Percentiles rank a stretch among this genome's conserved stretches.
Evolutionary conservation across 2,113 vertebrate species (phyloP).

Genomic region (Gymnobelideus leadbeateri): DNA sequence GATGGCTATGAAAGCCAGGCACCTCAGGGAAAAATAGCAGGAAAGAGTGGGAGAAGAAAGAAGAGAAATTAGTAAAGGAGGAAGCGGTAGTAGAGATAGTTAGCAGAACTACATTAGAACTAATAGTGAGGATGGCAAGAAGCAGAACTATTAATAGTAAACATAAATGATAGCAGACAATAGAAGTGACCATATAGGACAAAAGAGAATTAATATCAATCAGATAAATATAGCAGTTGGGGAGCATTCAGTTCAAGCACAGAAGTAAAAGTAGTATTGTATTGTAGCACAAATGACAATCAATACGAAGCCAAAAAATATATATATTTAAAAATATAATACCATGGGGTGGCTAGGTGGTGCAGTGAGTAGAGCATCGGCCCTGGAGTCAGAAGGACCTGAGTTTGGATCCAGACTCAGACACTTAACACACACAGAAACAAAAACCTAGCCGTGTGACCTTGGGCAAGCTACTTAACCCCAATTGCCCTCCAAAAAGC

Average conservation of each 20-base stretch:
- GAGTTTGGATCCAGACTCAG: no score
- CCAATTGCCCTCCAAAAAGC: no score
- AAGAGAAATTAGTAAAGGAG: not conserved
- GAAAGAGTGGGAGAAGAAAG: not conserved
- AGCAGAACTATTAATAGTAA: not conserved
- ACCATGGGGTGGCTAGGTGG: no score
- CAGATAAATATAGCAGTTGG: not conserved
- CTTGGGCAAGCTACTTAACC: no score
- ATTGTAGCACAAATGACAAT: not conserved
- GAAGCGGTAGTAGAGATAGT: not conserved
- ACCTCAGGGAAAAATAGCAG: not conserved
- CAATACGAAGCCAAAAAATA: not conserved
- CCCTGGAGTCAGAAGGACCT: no score
- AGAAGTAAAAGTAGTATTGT: not conserved
- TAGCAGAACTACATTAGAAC: not conserved
- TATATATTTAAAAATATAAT: no score
- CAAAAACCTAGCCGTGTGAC: no score
- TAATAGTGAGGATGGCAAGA: not conserved
- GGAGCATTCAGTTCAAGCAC: not conserved
- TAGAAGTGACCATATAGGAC: not conserved
- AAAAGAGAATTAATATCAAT: not conserved
- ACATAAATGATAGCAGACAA: not conserved
- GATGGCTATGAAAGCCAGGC: conserved; percentile 31
- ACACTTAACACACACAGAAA: no score
- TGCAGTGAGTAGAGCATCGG: no score